Conservation (phyloP, 2,888 invertebrate species). For the Calameuta filiformis region DNA sequence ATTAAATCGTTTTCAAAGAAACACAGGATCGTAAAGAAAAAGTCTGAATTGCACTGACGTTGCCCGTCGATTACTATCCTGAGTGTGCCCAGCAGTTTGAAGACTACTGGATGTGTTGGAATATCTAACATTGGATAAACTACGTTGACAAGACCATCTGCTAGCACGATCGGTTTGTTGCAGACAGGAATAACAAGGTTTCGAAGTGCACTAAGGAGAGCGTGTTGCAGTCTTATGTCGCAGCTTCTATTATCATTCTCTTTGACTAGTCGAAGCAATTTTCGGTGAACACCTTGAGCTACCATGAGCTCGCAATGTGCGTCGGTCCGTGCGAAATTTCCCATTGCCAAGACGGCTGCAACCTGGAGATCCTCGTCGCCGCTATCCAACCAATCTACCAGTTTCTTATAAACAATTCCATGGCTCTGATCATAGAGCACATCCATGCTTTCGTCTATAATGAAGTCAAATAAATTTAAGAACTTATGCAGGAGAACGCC, state of each 20-base stretch:
- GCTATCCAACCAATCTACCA: constrained; percentile 82
- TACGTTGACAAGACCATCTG: constrained; percentile 79
- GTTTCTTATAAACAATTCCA: constrained; percentile 78
- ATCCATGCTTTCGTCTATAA: constrained; percentile 87
- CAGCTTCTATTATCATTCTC: constrained; percentile 42
- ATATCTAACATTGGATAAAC: constrained; percentile 77
- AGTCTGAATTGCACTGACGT: constrained; percentile 67
- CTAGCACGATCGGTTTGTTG: constrained; percentile 81
- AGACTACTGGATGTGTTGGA: constrained; percentile 83
- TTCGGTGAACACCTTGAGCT: constrained; percentile 79
- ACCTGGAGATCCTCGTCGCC: constrained; percentile 79
- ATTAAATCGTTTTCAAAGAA: neutral
- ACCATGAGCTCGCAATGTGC: constrained; percentile 87
- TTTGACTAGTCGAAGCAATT: constrained; percentile 67
- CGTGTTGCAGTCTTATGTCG: constrained; percentile 74
- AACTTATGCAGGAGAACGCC: constrained; percentile 7
- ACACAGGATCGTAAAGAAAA: constrained; percentile 8
- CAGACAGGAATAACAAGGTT: constrained; percentile 79
- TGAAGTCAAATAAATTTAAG: constrained; percentile 24
- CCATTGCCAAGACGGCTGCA: constrained; percentile 87
- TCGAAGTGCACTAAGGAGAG: constrained; percentile 80
- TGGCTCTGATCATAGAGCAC: constrained; percentile 80
- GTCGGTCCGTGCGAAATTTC: constrained; percentile 91
- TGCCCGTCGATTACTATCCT: constrained; percentile 89
- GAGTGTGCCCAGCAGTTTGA: constrained; percentile 86